Base-by-base conservation (phyloP, 1,140 invertebrate species). In the Oedothorax gibbosus region DNA sequence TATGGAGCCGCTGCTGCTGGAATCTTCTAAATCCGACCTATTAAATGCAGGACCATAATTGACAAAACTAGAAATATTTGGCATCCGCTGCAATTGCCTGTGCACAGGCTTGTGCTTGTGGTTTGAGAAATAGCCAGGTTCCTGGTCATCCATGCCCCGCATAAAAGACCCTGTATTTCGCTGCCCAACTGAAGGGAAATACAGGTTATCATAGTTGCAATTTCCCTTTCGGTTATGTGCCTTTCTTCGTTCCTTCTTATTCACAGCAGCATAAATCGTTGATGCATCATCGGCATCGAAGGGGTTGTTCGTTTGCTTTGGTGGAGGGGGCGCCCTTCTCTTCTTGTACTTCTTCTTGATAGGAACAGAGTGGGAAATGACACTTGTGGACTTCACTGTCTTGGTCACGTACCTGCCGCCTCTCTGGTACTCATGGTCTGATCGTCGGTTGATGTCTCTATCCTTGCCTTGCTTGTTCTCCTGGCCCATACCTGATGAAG, bases 241-340 rank as follows among this genome's bases (percentile, higher is more conserved):
- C 21, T 57, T 75, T 75, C 21, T 75, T 2, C 53, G 18, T 7
- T 75, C 72, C 15, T 75, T 75, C 35, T 75, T 75, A 3, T 10
- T 11, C 9, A 75, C 72, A 15, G 72, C 20, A 18, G 72, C 72
- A 75, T 75, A 75, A 75, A 75, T 75, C 15, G 72, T 56, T 12
- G 72, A 75, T 21, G 18, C 7, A 5, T 21, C 12, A 21, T 35
- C 14, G 18, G 15, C 11, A 64, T 11, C 10, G 14, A 50, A 35
- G 12, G 35, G 35, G 35, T 35, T 35, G 35, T 35, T 35, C 2
- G 35, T 35, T 35, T 35, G 35, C 35, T 35, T 18, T 9, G 77
- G 77, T 15, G 77, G 77, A 1, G 64, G 62, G 20, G 77, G 77
- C 11, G 77, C 77, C 62, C n/a, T 79, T 66, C 77, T 66, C 53